Conservation (phyloP, 2,888 invertebrate species). For the Hydroisotoma schaefferi region DNA sequence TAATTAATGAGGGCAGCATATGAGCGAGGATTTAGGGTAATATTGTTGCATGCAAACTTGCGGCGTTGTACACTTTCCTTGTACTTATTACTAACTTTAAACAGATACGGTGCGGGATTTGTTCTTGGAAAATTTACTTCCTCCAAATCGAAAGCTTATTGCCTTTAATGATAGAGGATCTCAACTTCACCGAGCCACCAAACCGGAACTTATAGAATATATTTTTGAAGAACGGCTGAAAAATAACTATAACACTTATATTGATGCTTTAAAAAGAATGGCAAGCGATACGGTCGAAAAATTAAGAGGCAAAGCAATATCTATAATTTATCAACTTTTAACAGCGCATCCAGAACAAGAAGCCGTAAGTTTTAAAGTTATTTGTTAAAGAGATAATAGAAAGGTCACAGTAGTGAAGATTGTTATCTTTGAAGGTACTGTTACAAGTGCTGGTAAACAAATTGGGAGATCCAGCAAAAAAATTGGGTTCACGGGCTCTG, state of each 20-base stretch:
- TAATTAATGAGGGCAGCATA: too few species aligned
- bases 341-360: constrained; percentile 79
- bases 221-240: constrained; percentile 85
- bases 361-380: constrained; percentile 58
- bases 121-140: constrained; percentile 67
- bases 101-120: constrained; percentile 74
- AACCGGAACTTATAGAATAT: constrained; percentile 72
- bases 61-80: neutral
- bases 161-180: constrained; percentile 64
- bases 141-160: constrained; percentile 63
- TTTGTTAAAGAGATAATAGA: neutral
- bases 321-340: constrained; percentile 69
- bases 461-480: constrained; percentile 85
- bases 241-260: constrained; percentile 67
- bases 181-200: constrained; percentile 58
- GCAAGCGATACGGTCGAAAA: constrained; percentile 75
- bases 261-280: constrained; percentile 67
- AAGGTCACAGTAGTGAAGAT: neutral
- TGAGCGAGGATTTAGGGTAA: too few species aligned
- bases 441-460: constrained; percentile 84
- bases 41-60: neutral
- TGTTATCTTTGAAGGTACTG: constrained; percentile 56
- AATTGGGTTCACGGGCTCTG: constrained; percentile 82
- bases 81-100: constrained; percentile 46
- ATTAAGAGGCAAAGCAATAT: constrained; percentile 75